Evolutionary conservation across 2,888 invertebrate genomes (phyloP).

Genomic region (Xestoiulus laeticollis): DNA sequence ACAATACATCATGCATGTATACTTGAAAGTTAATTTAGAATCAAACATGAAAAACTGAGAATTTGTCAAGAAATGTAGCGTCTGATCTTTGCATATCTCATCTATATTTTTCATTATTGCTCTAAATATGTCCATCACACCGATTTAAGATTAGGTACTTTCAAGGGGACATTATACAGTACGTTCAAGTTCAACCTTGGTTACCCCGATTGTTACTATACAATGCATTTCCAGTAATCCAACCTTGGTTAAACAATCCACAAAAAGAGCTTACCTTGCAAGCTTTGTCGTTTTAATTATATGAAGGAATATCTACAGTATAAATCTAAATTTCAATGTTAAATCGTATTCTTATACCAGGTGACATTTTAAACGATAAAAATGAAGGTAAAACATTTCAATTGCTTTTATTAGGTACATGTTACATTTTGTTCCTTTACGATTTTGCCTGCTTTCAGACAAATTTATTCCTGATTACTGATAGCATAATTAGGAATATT

Average conservation of each 20-base stretch:
- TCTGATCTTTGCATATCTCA: background rate
- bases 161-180: no score
- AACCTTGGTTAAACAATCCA: background rate
- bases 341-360: background rate
- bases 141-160: background rate
- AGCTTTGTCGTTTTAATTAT: background rate
- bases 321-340: background rate
- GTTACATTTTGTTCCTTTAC: no score
- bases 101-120: background rate
- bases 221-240: background rate
- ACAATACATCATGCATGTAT: no score
- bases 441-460: no score
- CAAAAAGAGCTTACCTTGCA: background rate
- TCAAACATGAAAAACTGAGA: no score
- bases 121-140: background rate
- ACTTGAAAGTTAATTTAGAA: no score
- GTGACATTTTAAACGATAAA: no score
- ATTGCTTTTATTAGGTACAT: no score
- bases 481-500: no score
- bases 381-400: no score
- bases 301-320: background rate
- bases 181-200: background rate
- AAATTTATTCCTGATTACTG: no score
- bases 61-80: no score
- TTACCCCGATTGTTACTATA: background rate